Conservation (phyloP, 2,797 vertebrate genomes). For the Danio tinwini region DNA sequence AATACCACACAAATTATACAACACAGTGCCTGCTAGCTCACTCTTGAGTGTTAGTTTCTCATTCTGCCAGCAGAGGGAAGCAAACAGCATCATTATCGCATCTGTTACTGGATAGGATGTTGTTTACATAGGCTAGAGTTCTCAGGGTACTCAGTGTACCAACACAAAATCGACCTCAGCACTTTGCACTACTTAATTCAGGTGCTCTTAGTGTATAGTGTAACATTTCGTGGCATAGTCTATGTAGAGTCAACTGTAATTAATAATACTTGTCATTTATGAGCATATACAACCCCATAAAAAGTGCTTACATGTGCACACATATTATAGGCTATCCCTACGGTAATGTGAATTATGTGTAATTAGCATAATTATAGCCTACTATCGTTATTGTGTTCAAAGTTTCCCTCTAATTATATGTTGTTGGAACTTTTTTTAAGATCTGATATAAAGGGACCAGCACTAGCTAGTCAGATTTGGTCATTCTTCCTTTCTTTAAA, state of each 20-base stretch:
- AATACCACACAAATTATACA: neutral
- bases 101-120: neutral
- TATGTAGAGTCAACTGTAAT: neutral
- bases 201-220: neutral
- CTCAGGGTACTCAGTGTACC: constrained; percentile 15
- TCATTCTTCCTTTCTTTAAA: constrained; percentile 9
- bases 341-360: neutral
- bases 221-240: neutral
- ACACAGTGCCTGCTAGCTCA: neutral
- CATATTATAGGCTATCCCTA: neutral
- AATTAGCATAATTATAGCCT: constrained; percentile 8
- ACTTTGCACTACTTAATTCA: neutral
- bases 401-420: constrained; percentile 2
- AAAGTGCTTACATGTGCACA: neutral
- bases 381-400: neutral
- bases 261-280: neutral
- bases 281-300: neutral
- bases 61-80: constrained; percentile 51
- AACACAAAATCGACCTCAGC: neutral
- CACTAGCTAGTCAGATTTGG: neutral
- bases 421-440: neutral
- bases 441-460: neutral
- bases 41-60: neutral
- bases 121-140: neutral
- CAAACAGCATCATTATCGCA: constrained; percentile 19